Evolutionary conservation across 2,113 vertebrate genomes (phyloP), one percentile per base, ranked within the genome.

Genomic region (Poeciliopsis turrubarensis): DNA sequence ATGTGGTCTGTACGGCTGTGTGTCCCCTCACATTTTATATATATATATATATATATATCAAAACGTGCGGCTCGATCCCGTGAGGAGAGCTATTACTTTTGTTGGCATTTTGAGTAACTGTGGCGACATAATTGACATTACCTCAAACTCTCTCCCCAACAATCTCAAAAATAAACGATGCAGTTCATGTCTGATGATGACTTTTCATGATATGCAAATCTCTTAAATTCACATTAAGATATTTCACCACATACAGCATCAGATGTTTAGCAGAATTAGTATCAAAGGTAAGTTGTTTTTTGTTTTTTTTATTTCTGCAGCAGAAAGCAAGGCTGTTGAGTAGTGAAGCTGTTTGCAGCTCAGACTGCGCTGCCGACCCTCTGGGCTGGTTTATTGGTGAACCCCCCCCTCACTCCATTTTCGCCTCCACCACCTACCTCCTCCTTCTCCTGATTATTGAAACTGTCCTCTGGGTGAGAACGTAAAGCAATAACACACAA

Each of bases 401-500:
- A 65, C 12, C 60, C 39, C 5, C 32, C 47, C 32, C 44, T 11
- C 34, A 37, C 34, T 37, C 47, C 25, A 57, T 57, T 17, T 25
- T 57, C 22, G 51, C 34, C 34, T n/a, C 8, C 30, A 15, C 62
- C 62, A n/a, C 75, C 5, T 13, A 76, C 34, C 34, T 41, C 83
- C 72, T 61, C 73, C 65, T 72, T 78, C 79, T 73, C 54, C 75
- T 82, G 82, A 89, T 91, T 91, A 92, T 83, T 89, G 90, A 89
- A 92, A 87, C 65, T 88, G 86, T 93, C 90, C 92, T 93, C 92
- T 89, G 89, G 90, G 93, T 90, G 88, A 69, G 68, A 87, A 85
- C 86, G 69, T 88, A 88, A 89, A 91, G 90, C 92, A 92, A 94
- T 94, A 93, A 94, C 82, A 91, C 89, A 77, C 80, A 68, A 74